phyloP scores from a whole-genome alignment of 2,888 invertebrate species.

The Balanococcus diminutus region DNA sequence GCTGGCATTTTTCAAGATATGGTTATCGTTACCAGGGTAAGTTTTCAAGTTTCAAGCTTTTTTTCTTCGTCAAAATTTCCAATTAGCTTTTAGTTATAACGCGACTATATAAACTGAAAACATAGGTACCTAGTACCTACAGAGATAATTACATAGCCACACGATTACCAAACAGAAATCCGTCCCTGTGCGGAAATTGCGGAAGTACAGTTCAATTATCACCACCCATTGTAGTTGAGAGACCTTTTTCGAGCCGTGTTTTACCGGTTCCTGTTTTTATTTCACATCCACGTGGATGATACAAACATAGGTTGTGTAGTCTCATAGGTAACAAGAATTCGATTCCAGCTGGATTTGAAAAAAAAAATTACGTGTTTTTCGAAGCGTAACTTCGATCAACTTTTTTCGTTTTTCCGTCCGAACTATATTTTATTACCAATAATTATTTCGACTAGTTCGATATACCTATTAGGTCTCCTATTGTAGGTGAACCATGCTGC shows the following conservation, averaged over 20 bases:
- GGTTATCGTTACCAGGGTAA: constrained; percentile 66
- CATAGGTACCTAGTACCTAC: neutral
- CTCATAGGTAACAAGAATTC: constrained; percentile 2
- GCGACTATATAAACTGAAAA: too few relatives aligned
- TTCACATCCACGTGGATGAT: constrained; percentile 36
- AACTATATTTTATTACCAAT: constrained; percentile 16
- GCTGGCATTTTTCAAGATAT: constrained; percentile 59
- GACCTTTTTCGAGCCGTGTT: neutral
- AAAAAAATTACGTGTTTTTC: constrained; percentile 36
- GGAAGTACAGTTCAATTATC: constrained; percentile 46
- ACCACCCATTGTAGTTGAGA: neutral
- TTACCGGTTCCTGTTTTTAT: constrained; percentile 42
- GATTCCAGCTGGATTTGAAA: constrained; percentile 26
- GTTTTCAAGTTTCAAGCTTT: constrained; percentile 57
- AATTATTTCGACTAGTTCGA: constrained; percentile 39
- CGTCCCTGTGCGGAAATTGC: constrained; percentile 3
- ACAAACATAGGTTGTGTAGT: neutral
- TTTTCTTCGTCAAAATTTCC: neutral
- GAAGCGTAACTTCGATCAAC: constrained; percentile 20
- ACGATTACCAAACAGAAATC: neutral
- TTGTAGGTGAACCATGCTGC: neutral
- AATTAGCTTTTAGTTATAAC: neutral
- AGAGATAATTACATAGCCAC: neutral
- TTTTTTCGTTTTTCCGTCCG: constrained; percentile 31
- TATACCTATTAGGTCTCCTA: neutral